phyloP scores from a whole-genome alignment of 2,113 vertebrate genomes.

The Agapornis roseicollis region DNA sequence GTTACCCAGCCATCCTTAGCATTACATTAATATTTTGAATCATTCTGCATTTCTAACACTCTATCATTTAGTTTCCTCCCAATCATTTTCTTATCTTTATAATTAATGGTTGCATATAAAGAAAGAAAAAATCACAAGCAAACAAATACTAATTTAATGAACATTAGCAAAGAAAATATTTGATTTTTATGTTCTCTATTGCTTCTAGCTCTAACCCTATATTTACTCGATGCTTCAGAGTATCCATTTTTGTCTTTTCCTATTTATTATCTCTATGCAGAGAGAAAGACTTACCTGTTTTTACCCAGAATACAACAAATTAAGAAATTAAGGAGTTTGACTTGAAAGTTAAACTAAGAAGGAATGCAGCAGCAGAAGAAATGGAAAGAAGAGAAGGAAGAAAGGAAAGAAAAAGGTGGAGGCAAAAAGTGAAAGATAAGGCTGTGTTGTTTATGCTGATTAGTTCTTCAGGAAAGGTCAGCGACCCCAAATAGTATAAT shows the following conservation, averaged over 20 bases:
- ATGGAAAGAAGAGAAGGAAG: neutral
- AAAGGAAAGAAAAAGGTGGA: neutral
- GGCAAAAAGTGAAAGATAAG: neutral
- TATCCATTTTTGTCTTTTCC: neutral
- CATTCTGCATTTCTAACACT: conserved; percentile 76
- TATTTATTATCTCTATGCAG: neutral
- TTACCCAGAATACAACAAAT: neutral
- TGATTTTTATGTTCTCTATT: neutral
- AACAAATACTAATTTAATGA: conserved; percentile 21
- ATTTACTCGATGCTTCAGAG: neutral
- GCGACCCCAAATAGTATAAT: neutral
- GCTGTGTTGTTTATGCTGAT: neutral
- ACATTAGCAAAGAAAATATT: neutral
- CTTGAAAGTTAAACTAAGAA: neutral
- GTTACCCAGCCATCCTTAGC: conserved; percentile 81
- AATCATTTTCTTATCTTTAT: conserved; percentile 59
- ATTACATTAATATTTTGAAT: conserved; percentile 84
- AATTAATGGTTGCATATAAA: conserved; percentile 33
- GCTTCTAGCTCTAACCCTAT: neutral
- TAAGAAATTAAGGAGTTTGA: neutral
- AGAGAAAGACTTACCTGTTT: neutral
- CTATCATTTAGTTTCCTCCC: conserved; percentile 64
- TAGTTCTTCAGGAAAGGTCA: neutral
- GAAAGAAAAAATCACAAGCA: neutral
- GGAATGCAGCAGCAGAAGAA: neutral